Evolutionary conservation across 2,888 invertebrate species (phyloP).

Genomic region (Caenorhabditis wallacei): DNA sequence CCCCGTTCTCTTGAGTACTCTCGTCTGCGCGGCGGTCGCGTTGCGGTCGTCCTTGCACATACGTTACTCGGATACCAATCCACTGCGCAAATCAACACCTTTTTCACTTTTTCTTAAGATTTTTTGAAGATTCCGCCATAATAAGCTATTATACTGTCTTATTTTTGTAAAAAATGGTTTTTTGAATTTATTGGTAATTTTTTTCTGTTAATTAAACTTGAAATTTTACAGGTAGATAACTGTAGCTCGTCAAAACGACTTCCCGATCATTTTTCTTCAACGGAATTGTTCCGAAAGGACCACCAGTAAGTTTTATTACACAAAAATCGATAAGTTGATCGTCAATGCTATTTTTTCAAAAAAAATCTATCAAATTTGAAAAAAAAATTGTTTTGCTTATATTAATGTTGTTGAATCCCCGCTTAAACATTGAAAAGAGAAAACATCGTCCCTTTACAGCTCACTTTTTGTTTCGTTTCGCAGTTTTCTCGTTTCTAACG

Average conservation of each 20-base stretch:
- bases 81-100: conserved; percentile 4
- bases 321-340: no score
- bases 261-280: neutral
- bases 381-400: no score
- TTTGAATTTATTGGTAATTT: neutral
- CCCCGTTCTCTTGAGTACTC: conserved; percentile 39
- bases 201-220: neutral
- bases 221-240: conserved; percentile 1
- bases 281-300: neutral
- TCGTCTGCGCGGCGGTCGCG: conserved; percentile 53
- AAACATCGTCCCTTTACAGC: neutral
- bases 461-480: neutral
- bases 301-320: neutral
- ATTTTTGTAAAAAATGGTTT: no score
- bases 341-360: no score
- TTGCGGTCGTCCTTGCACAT: conserved; percentile 35
- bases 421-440: no score
- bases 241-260: conserved; percentile 2
- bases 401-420: no score
- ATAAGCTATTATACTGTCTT: neutral
- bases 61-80: conserved; percentile 37
- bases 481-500: conserved; percentile 13
- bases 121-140: neutral
- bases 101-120: neutral
- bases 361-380: neutral